Evolutionary conservation across 2,113 vertebrate species (phyloP), one percentile per base, ranked within the genome.

Genomic region (Neolamprologus variostigma): DNA sequence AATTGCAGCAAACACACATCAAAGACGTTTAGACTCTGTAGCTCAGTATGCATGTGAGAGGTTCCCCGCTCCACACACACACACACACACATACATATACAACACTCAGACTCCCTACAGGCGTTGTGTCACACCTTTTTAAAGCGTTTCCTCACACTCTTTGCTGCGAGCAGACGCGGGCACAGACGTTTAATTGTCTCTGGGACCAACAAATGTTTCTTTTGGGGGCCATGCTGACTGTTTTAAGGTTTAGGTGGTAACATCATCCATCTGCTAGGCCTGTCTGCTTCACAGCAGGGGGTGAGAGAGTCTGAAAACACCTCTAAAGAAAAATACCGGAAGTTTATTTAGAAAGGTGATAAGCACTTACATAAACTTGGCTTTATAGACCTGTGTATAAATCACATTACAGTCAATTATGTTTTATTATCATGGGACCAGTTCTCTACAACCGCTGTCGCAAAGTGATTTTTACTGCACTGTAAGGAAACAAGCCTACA

Each of bases 1-100:
- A 93, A 94, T 88, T 93, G 80, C 71, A 61, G 91, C 90, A 53
- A 66, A 84, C 86, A 80, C 68, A 94, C 80, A 93, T 94, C 92
- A 95, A 94, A 95, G 92, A 66, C 80, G 33, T 21, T 87, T 31
- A 86, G 82, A 63, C 47, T n/a, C 54, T 17, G 82, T 9, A 31
- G 21, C 35, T 85, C 59, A 54, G 80, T 33, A 45, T 50, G 42
- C 4, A 78, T 50, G 71, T 50, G 23, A 78, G 71, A 50, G 42
- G 71, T 76, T 61, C 50, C 35, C 61, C 8, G 9, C 63, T 31
- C 35, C 23, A 66, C 59, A 73, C 66, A 81, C 37, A 79, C 31
- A 23, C 33, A 40, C n/a, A 71, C 19, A 26, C 21, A 26, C 21
- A 71, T 0, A 73, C 21, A 73, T 3, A 17, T 10, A 73, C 40